Percentiles rank a stretch among this genome's conserved stretches.
phyloP scores from a whole-genome alignment of 2,797 vertebrate species.

The Notoglanidium macrostoma region DNA sequence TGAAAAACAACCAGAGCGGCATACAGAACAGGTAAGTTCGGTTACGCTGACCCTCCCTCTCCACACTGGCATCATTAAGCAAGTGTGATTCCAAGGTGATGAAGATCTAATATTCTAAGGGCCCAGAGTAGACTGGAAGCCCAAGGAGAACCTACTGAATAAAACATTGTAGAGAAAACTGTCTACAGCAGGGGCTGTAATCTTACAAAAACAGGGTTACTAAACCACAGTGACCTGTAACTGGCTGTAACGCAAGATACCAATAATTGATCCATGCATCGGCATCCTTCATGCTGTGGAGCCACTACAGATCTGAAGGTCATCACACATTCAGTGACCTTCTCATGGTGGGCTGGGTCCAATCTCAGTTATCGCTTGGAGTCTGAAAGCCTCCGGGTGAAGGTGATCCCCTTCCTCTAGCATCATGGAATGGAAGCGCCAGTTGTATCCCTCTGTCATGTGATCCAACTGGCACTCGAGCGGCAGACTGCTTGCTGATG shows the following conservation, averaged over 20 bases:
- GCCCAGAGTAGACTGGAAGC: background rate
- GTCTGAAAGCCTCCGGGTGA: background rate
- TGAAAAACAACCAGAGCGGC: constrained; percentile 77
- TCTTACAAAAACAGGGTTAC: background rate
- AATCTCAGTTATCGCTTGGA: background rate
- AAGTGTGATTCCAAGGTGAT: background rate
- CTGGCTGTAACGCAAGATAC: background rate
- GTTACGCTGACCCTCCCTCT: background rate
- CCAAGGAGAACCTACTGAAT: background rate
- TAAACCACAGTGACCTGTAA: background rate
- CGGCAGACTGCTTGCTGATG: background rate
- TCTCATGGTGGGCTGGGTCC: background rate
- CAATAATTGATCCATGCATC: background rate
- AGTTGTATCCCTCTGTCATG: background rate
- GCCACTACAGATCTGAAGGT: background rate
- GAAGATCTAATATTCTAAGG: background rate
- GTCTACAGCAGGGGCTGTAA: background rate
- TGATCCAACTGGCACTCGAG: background rate
- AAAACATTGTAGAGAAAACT: background rate
- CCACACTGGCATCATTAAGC: background rate
- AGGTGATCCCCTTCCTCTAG: background rate
- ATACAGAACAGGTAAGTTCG: constrained; percentile 89
- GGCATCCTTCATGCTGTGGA: background rate
- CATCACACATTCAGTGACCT: background rate
- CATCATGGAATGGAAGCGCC: background rate